phyloP scores from a whole-genome alignment of 2,888 invertebrate genomes.

The Octonoba sinensis region DNA sequence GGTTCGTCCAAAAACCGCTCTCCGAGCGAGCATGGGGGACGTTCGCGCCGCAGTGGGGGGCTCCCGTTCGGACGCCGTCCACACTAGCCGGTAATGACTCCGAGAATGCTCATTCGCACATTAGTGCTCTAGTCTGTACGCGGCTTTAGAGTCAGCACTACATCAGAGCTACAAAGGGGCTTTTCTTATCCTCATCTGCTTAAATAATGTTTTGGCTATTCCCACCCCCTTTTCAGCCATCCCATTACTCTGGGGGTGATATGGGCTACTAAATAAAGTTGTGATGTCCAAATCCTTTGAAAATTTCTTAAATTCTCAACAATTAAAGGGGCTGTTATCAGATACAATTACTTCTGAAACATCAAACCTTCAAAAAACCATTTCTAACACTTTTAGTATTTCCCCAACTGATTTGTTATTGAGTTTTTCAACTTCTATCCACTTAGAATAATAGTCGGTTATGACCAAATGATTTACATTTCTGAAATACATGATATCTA shows the following conservation, averaged over 20 bases:
- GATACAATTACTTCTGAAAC: neutral
- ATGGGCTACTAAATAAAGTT: slow-evolving; percentile 4
- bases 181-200: too few species aligned
- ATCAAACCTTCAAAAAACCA: slow-evolving; percentile 12
- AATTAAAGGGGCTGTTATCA: slow-evolving; percentile 19
- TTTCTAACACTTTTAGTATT: slow-evolving; percentile 12
- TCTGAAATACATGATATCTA: slow-evolving; percentile 1
- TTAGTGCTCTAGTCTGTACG: too few species aligned
- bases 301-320: slow-evolving; percentile 5
- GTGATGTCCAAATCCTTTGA: slow-evolving; percentile 17
- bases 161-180: too few species aligned
- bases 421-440: slow-evolving; percentile 9
- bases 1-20: too few species aligned
- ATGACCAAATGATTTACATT: slow-evolving; percentile 4
- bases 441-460: slow-evolving; percentile 21
- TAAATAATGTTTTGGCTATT: slow-evolving; percentile 21
- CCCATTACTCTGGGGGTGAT: slow-evolving; percentile 13
- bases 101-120: too few species aligned
- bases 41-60: too few species aligned
- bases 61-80: too few species aligned
- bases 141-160: too few species aligned
- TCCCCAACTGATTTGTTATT: slow-evolving; percentile 20
- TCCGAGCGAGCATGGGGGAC: too few species aligned
- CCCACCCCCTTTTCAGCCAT: slow-evolving; percentile 28
- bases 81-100: too few species aligned